These are phyloP conservation scores for Diorhabda carinulata DNA, from an alignment of 1,140 invertebrate genomes.

Conservation along the genomic window DNA sequence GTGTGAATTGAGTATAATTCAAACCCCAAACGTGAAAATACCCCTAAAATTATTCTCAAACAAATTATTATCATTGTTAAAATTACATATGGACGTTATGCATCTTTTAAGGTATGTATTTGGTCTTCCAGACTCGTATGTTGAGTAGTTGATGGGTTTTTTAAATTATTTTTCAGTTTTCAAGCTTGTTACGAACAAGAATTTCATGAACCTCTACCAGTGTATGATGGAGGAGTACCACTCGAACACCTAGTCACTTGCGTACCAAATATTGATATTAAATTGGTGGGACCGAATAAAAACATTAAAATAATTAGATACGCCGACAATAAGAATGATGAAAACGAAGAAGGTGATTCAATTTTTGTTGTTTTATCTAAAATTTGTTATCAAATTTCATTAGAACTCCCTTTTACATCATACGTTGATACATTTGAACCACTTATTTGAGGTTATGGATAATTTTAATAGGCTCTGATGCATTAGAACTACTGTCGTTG, in stretches of 20 bases:
- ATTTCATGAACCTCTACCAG: slow-evolving; percentile 55
- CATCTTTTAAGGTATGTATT: slow-evolving; percentile 63
- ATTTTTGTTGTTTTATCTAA: no score
- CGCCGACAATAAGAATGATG: slow-evolving; percentile 28
- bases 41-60: slow-evolving; percentile 58
- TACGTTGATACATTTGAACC: no score
- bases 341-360: slow-evolving; percentile 25
- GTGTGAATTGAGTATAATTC: slow-evolving; percentile 68
- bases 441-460: no score
- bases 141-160: no score
- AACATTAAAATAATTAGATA: slow-evolving; percentile 47
- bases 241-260: slow-evolving; percentile 84
- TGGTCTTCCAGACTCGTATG: background rate
- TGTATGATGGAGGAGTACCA: slow-evolving; percentile 67
- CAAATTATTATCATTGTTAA: slow-evolving; percentile 61
- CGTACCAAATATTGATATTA: slow-evolving; percentile 64
- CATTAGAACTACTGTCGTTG: no score
- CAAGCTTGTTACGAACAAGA: slow-evolving; percentile 73
- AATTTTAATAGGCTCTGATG: no score
- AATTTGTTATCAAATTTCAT: no score
- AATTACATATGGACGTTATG: slow-evolving; percentile 62
- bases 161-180: slow-evolving; percentile 54
- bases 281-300: slow-evolving; percentile 40
- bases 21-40: slow-evolving; percentile 69
- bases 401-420: no score